Evolutionary conservation across 2,888 invertebrate genomes (phyloP).

Genomic region (Taphrorychus bicolor): DNA sequence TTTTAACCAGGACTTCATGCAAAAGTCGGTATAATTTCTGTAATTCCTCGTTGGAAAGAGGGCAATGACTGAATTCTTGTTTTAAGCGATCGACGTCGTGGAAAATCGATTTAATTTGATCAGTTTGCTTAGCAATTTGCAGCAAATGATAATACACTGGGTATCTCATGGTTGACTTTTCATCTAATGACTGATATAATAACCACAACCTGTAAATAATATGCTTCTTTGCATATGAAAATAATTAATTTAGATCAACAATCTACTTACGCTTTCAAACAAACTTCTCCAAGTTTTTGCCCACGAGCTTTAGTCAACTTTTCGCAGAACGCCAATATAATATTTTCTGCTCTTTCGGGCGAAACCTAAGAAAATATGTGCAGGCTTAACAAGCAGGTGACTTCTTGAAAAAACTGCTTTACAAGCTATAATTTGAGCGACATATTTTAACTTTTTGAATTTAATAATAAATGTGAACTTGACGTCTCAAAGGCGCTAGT

Average conservation of each 20-base stretch:
- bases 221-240: too few relatives aligned
- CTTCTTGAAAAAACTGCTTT: too few relatives aligned
- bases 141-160: slow-evolving; percentile 93
- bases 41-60: slow-evolving; percentile 87
- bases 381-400: too few relatives aligned
- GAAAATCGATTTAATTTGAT: slow-evolving; percentile 84
- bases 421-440: too few relatives aligned
- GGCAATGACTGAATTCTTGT: slow-evolving; percentile 79
- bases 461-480: too few relatives aligned
- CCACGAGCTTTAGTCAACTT: slow-evolving; percentile 88
- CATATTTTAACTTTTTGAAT: too few relatives aligned
- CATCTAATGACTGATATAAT: slow-evolving; percentile 89
- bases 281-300: slow-evolving; percentile 78
- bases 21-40: slow-evolving; percentile 88
- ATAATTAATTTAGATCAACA: too few relatives aligned
- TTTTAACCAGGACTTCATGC: slow-evolving; percentile 87
- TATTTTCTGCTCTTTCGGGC: slow-evolving; percentile 84
- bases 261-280: slow-evolving; percentile 87
- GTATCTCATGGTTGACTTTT: slow-evolving; percentile 83
- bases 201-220: slow-evolving; percentile 82
- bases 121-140: slow-evolving; percentile 86
- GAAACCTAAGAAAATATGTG: slow-evolving; percentile 76
- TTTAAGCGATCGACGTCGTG: slow-evolving; percentile 84
- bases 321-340: slow-evolving; percentile 90
- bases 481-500: too few relatives aligned